Evolutionary conservation across 2,888 invertebrate genomes (phyloP), one percentile per base, ranked within the genome.

Genomic region (Agriopis marginaria): DNA sequence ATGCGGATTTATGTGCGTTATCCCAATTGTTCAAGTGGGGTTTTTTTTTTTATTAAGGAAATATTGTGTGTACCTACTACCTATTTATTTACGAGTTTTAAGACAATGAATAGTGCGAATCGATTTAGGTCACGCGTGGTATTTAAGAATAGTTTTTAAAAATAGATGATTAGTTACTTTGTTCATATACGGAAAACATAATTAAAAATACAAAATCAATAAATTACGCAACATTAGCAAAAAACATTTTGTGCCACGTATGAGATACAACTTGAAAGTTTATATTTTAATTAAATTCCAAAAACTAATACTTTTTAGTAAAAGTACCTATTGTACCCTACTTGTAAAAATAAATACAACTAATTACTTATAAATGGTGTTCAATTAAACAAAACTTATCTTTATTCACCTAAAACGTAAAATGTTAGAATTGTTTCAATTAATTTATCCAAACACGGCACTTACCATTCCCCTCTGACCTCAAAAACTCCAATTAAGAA

Each of bases 401-500:
- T 49, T 6, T 17, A 5, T 1, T 7, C 6, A 10, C n/a, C 3
- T 8, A 7, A 8, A 39, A 32, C 3, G 7, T n/a, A n/a, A 39
- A 54, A 39, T 11, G 39, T 54, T 7, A 50, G 40, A 14, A 7
- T 40, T 12, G 12, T 11, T 58, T 51, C 9, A 65, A 47, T 45
- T 40, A 51, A 63, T 51, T 45, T 39, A 9, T 53, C 6, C 12
- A 63, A 71, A 72, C 63, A 73, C 72, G 58, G 60, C 72, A 81
- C 79, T 82, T 76, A 78, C 74, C 63, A 65, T 77, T 77, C 80
- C 82, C 82, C 77, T 75, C 78, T 87, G 84, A 87, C 89, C 87
- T 86, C 80, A 81, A 86, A 85, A 89, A 86, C 79, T 79, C 81
- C 82, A 89, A 89, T 89, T 86, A 87, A 40, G 17, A 66, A 62